These are phyloP conservation scores for Spilarctia lutea DNA, from an alignment of 2,888 invertebrate species.

Conservation along the genomic window DNA sequence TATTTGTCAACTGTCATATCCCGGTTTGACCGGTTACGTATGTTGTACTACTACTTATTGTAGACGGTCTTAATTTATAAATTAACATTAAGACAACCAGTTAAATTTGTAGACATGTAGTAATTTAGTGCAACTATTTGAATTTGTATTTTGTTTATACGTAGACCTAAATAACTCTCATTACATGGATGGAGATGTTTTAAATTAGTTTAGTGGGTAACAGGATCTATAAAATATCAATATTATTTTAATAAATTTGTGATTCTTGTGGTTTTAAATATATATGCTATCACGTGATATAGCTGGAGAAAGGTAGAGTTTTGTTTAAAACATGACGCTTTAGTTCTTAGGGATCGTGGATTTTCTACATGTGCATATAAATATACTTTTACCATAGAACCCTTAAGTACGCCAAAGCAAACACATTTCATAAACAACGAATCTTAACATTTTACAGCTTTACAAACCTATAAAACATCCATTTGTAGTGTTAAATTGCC, in stretches of 20 bases:
- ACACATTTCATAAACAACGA: too few relatives aligned
- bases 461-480: background rate
- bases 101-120: background rate
- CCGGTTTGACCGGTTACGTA: background rate
- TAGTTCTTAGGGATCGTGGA: background rate
- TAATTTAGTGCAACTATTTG: background rate
- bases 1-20: background rate
- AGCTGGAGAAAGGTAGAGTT: background rate
- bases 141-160: background rate
- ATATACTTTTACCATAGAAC: background rate
- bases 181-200: background rate
- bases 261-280: background rate
- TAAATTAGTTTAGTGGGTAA: background rate
- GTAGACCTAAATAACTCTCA: background rate
- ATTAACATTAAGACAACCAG: background rate
- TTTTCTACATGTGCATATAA: background rate
- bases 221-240: background rate
- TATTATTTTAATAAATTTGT: background rate
- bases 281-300: background rate
- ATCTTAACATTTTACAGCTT: background rate
- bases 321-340: background rate
- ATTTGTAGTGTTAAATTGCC: too few relatives aligned
- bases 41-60: background rate
- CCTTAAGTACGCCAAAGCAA: too few relatives aligned
- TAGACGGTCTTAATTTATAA: background rate